Evolutionary conservation across 2,888 invertebrate species (phyloP).

Genomic region (Meiosimyza platycephala): DNA sequence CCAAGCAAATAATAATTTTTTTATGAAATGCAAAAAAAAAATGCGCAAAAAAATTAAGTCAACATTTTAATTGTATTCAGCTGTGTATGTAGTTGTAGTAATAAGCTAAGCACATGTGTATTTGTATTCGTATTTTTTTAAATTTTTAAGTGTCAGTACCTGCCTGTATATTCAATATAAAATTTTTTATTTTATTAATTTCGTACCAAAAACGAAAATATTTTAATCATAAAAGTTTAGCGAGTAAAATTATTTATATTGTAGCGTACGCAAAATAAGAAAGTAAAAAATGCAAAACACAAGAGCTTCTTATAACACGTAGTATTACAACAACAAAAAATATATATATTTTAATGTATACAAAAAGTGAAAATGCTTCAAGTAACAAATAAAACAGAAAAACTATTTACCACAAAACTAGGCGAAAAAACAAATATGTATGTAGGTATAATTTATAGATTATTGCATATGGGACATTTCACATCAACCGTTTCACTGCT

Average conservation of each 20-base stretch:
- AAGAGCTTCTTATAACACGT: conserved; percentile 27
- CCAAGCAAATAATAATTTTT: neutral
- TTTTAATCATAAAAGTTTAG: neutral
- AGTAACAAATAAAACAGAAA: conserved; percentile 10
- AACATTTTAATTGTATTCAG: conserved; percentile 1
- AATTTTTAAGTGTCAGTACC: conserved; percentile 35
- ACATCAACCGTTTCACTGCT: too few relatives aligned
- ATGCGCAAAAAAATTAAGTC: conserved; percentile 3
- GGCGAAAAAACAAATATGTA: too few relatives aligned
- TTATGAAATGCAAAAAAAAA: conserved; percentile 6
- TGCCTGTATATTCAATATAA: conserved; percentile 30
- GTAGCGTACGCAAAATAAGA: conserved; percentile 1
- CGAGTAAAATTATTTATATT: conserved; percentile 7
- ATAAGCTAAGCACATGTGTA: conserved; percentile 27
- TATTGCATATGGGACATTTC: too few relatives aligned
- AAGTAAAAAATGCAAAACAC: conserved; percentile 15
- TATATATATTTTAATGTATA: conserved; percentile 34
- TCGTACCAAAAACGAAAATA: neutral
- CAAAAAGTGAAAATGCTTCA: conserved; percentile 29
- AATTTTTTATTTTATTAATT: neutral
- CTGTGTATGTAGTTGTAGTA: conserved; percentile 19
- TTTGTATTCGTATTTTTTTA: conserved; percentile 27
- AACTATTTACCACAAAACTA: conserved; percentile 30
- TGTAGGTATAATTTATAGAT: too few relatives aligned
- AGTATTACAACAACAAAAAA: too few relatives aligned